Evolutionary conservation across 2,797 vertebrate genomes (phyloP), one percentile per base, ranked within the genome.

Genomic region (Coranthus polyacanthus): DNA sequence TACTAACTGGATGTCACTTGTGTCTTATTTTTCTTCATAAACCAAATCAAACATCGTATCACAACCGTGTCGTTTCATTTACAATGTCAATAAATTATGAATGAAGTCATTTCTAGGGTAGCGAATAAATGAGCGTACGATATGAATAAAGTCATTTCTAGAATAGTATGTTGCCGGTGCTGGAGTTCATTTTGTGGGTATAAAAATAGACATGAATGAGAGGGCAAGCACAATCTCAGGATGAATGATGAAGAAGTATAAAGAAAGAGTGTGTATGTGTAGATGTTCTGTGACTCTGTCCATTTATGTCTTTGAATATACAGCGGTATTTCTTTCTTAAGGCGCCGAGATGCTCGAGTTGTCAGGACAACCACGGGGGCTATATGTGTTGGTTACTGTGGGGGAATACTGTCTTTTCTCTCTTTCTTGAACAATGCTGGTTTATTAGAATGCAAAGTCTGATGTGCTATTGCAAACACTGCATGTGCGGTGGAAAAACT

Each of bases 301-400:
- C 76, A 46, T 84, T 76, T 75, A 41, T 74, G 68, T 52, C 70
- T n/a, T n/a, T 79, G 68, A 59, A 10, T 72, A 75, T 63, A 76
- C 68, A 64, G 39, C 60, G 45, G 42, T 29, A 75, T 72, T 67
- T 80, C 38, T 54, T 43, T 29, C 65, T 70, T 29, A 45, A 73
- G 77, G 68, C 60, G 38, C 22, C 10, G 9, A 68, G 43, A 72
- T 29, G 68, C 62, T 63, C 64, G 76, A 74, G 86, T 89, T 85
- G 84, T 84, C 86, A 85, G 75, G 84, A 85, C 84, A 87, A 86
- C 81, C 78, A 63, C 39, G 47, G 73, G 70, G 75, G 50, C 50
- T 70, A 66, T 45, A 55, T 62, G n/a, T n/a, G n/a, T n/a, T n/a
- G n/a, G n/a, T n/a, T n/a, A n/a, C n/a, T 63, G 59, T 51, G 54